A percentile compares a stretch with the other conserved stretches of the same genome.
phyloP scores from a whole-genome alignment of 2,888 invertebrate species.

The Lithodes maja region DNA sequence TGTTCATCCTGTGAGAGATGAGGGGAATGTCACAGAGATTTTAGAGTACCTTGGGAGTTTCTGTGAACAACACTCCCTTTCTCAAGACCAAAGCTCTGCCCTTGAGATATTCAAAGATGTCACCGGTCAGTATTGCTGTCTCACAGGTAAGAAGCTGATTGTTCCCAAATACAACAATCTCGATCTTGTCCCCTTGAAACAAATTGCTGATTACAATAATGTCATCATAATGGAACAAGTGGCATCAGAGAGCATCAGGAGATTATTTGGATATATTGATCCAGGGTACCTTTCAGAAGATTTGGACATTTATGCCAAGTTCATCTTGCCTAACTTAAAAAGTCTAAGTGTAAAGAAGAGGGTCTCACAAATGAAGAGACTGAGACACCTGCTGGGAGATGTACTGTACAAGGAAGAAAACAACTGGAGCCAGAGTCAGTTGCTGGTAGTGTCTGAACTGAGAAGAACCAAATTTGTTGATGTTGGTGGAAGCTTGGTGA shows the following conservation, averaged over 20 bases:
- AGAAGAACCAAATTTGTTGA: conserved; percentile 18
- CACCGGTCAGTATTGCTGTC: not conserved
- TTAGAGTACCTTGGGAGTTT: conserved; percentile 18
- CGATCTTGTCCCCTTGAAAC: not conserved
- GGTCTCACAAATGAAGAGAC: not conserved
- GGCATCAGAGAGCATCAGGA: not conserved
- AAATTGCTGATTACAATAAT: not conserved
- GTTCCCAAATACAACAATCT: not conserved
- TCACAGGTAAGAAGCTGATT: not conserved
- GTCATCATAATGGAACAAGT: not conserved
- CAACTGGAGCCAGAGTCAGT: not conserved
- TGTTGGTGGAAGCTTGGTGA: not conserved
- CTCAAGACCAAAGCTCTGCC: not conserved
- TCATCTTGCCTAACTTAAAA: conserved; percentile 21
- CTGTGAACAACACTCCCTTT: not conserved
- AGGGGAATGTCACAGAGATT: not conserved
- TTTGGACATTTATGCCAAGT: not conserved
- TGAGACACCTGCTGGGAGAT: not conserved
- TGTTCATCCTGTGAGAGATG: not conserved
- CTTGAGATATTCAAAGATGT: conserved; percentile 11
- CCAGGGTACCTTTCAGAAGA: not conserved
- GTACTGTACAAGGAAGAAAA: not conserved
- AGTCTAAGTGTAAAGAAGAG: not conserved
- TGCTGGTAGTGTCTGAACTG: not conserved
- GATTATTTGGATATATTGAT: conserved; percentile 23